Base-by-base conservation (phyloP, 92 coral and sea anemone species). In the Montipora capitata region DNA sequence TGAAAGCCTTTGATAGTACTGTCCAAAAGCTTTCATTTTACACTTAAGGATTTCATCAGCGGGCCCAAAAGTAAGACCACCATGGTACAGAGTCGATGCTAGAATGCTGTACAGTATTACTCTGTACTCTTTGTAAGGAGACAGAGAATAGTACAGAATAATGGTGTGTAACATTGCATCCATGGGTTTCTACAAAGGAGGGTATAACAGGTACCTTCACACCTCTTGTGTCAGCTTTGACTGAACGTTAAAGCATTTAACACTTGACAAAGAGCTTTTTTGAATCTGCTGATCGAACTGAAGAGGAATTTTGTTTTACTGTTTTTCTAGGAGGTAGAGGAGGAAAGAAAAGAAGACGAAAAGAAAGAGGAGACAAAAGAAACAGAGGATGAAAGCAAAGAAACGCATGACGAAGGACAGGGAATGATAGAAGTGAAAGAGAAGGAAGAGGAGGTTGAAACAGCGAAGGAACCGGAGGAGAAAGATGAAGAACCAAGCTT, bases 341-440 rank as follows among this genome's bases (percentile, higher is more conserved):
- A 54, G 61, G 61, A 12, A 54, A 54, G 0, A 0, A 54, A 54
- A 54, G 61, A 7, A 3, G 61, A 54, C 12, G 14, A 54, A 78
- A 78, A 79, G n/a, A 72, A 54, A 44, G 84, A 44, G 12, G 68
- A 87, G 76, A 66, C 76, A 17, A 59, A 52, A 62, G 76, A 3
- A 75, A 61, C 57, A 35, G 17, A 40, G 42, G 18, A 27, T 44
- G 70, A 74, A 27, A 10, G 7, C 59, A 64, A 82, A 13, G 80
- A 52, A 38, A 10, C 2, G 61, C 79, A 10, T 18, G 57, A 76
- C 39, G 52, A 82, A 18, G 49, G 58, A 68, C 38, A 82, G 2
- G 91, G 86, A n/a, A 79, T 56, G 84, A 87, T 66, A 59, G 76
- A 58, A 4, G 57, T 68, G 2, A 76, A 83, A 48, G 85, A 71